Conservation (phyloP, 2,888 invertebrate species). For the Stratiomys singularior region DNA sequence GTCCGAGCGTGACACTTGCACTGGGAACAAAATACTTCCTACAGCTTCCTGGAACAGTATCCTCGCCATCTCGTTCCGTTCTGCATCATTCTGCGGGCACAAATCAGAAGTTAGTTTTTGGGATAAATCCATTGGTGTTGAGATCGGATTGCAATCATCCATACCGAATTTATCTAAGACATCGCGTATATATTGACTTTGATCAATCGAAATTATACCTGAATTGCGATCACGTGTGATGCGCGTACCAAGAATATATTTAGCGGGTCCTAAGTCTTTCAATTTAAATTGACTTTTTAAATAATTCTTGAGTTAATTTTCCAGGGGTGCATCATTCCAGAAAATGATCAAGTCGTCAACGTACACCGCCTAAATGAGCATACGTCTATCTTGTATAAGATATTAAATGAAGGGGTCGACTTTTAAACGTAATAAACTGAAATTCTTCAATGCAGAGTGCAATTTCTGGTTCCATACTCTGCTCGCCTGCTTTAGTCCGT, state of each 20-base stretch:
- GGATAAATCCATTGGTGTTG: neutral
- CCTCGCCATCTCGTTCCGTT: neutral
- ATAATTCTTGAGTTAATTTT: neutral
- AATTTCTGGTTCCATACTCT: slow-evolving; percentile 50
- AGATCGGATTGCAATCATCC: neutral
- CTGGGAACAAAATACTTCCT: too few relatives aligned
- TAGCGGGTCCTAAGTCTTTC: too few relatives aligned
- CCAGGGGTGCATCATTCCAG: neutral
- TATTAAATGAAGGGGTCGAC: neutral
- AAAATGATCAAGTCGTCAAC: slow-evolving; percentile 47
- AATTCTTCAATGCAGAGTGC: slow-evolving; percentile 34
- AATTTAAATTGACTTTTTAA: too few relatives aligned
- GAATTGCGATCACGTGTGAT: too few relatives aligned
- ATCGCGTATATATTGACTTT: too few relatives aligned
- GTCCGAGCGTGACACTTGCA: too few relatives aligned
- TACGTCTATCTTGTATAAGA: slow-evolving; percentile 12
- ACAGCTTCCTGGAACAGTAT: neutral
- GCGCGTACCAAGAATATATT: too few relatives aligned
- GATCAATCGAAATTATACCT: too few relatives aligned
- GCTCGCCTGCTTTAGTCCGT: neutral
- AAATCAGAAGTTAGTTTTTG: neutral
- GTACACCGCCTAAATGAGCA: slow-evolving; percentile 46
- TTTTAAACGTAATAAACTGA: slow-evolving; percentile 10
- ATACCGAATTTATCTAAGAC: neutral
- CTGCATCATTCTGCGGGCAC: neutral